Evolutionary conservation across 1,140 invertebrate species (phyloP).

Genomic region (Rhopalosiphum maidis): DNA sequence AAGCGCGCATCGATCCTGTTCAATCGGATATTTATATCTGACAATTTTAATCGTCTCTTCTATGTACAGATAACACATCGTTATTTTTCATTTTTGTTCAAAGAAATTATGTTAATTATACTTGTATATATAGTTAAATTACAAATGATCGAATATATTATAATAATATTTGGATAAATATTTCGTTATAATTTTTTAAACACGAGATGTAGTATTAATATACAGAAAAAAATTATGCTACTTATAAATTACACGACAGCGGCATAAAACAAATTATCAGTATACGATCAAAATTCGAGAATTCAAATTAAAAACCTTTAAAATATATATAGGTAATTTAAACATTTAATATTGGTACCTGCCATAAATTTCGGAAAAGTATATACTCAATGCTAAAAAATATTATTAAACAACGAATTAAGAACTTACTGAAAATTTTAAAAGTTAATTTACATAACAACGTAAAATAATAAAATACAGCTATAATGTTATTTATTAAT

Average conservation of each 20-base stretch:
- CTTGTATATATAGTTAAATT: not conserved
- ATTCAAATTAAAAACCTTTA: not conserved
- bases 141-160: not conserved
- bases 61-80: not conserved
- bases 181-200: not conserved
- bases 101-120: not conserved
- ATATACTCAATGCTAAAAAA: not conserved
- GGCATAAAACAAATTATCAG: not conserved
- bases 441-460: slow-evolving; percentile 31
- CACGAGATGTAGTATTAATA: not conserved
- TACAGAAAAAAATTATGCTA: not conserved
- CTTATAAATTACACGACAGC: not conserved
- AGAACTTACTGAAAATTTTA: slow-evolving; percentile 35
- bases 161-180: not conserved
- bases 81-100: not conserved
- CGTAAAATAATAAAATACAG: slow-evolving; percentile 32
- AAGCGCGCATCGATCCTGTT: not conserved
- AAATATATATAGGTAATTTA: not conserved
- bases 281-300: not conserved
- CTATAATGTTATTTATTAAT: slow-evolving; percentile 11
- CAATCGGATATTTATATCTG: not conserved
- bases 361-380: not conserved
- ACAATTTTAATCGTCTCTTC: not conserved
- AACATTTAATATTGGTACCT: not conserved
- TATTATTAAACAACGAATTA: slow-evolving; percentile 10